Evolutionary conservation across 2,888 invertebrate genomes (phyloP), one percentile per base, ranked within the genome.

Genomic region (Mythimna vitellina): DNA sequence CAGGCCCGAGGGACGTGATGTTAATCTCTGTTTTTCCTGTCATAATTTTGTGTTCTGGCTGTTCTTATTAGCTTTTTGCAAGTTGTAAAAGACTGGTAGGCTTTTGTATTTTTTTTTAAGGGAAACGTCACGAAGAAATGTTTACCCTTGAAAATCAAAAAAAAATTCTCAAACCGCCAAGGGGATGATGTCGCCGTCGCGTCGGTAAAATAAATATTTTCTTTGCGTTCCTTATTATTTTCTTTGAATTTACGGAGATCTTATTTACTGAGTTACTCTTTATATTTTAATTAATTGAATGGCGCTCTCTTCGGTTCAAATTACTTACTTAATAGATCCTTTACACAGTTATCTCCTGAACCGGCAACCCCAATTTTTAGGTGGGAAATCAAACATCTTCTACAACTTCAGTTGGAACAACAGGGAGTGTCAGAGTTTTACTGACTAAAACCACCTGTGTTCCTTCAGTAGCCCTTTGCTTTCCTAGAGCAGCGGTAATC

Each of bases 1-100:
- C 67, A 78, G 81, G 71, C 82, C 83, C 86, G 78, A 81, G 82
- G 78, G 81, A 80, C 80, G 71, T 71, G 84, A 77, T 85, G 83
- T 83, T 85, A 87, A 83, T 85, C 86, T 76, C 62, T 77, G 73
- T 81, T 83, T 87, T 83, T 87, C 83, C 77, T 72, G 78, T 74
- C 76, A 83, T 85, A 78, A 79, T 84, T 86, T 67, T 72, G 73
- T 72, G 54, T 84, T 81, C 66, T 76, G 82, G 57, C 25, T 76
- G 46, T 76, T 68, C 65, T 75, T 80, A 81, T 81, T 81, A 72
- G 65, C 65, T 76, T 69, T 71, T 51, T 62, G 57, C 60, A 64
- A 69, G 71, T 81, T 71, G 54, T 70, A 54, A 74, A 67, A 75
- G 60, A 25, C 32, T 57, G 61, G 49, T 22, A 22, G 68, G 29